These are phyloP conservation scores for Sminthurides aquaticus DNA, from an alignment of 2,888 invertebrate genomes.

Conservation along the genomic window DNA sequence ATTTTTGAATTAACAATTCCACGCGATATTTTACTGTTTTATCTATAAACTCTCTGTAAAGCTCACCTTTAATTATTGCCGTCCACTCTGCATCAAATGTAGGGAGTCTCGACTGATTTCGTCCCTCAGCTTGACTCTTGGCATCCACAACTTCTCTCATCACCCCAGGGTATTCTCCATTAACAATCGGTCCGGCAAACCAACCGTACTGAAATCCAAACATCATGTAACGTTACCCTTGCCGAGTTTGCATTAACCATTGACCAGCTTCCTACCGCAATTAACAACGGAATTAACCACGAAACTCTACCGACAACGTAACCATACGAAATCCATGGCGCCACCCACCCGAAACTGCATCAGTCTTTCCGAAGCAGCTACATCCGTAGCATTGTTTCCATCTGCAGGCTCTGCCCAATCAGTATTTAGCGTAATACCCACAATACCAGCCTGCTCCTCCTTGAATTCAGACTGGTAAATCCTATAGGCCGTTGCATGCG, in stretches of 20 bases:
- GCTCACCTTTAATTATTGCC: conserved; percentile 28
- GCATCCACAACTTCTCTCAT: conserved; percentile 45
- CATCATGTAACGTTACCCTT: too few relatives aligned
- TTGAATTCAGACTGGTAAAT: conserved; percentile 56
- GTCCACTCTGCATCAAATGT: conserved; percentile 33
- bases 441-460: conserved; percentile 33
- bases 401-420: conserved; percentile 39
- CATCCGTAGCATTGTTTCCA: conserved; percentile 24
- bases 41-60: neutral
- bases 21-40: too few relatives aligned
- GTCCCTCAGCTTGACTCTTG: conserved; percentile 46
- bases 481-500: conserved; percentile 59
- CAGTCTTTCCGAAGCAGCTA: conserved; percentile 39
- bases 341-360: conserved; percentile 36
- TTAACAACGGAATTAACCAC: too few relatives aligned
- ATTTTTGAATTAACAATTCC: too few relatives aligned
- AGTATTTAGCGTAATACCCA: conserved; percentile 43
- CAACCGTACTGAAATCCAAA: conserved; percentile 46
- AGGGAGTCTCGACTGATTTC: conserved; percentile 39
- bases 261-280: too few relatives aligned
- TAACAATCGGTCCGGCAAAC: conserved; percentile 44
- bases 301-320: too few relatives aligned
- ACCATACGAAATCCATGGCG: neutral
- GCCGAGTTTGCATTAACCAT: too few relatives aligned
- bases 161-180: conserved; percentile 45